phyloP scores from a whole-genome alignment of 2,797 vertebrate genomes.

The Rachycentron canadum region DNA sequence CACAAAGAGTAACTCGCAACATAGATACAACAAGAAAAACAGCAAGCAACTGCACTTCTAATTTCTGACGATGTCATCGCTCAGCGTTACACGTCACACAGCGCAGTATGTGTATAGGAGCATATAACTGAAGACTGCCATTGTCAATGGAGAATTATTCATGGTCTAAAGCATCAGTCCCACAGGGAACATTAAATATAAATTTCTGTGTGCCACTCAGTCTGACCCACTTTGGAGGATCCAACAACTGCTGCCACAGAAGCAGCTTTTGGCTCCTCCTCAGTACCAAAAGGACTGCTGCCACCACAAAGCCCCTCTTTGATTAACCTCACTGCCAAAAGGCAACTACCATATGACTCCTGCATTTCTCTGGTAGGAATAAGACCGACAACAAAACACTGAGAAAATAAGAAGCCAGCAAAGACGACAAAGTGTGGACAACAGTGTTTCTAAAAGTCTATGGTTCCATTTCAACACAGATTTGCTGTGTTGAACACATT shows the following conservation, averaged over 20 bases:
- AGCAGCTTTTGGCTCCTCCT: constrained; percentile 72
- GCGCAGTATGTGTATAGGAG: constrained; percentile 36
- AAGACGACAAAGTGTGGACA: constrained; percentile 22
- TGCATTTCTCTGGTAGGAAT: constrained; percentile 43
- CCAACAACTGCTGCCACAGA: constrained; percentile 72
- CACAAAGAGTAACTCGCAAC: background rate
- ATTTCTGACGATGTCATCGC: constrained; percentile 31
- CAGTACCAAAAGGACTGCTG: constrained; percentile 62
- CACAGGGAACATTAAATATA: constrained; percentile 84
- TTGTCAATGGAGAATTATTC: constrained; percentile 76
- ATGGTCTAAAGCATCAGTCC: constrained; percentile 73
- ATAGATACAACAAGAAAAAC: background rate
- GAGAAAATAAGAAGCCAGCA: constrained; percentile 34
- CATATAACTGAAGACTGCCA: constrained; percentile 53
- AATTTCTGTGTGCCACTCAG: constrained; percentile 78
- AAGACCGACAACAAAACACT: constrained; percentile 49
- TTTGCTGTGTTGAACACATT: constrained; percentile 43
- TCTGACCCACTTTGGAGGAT: constrained; percentile 83
- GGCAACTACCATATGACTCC: constrained; percentile 43
- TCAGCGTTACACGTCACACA: constrained; percentile 14
- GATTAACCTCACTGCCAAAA: constrained; percentile 66
- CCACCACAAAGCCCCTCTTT: constrained; percentile 61
- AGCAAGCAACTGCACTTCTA: background rate
- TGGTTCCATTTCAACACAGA: constrained; percentile 55
- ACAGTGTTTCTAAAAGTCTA: constrained; percentile 39